Evolutionary conservation across 2,797 vertebrate genomes (phyloP), one percentile per base, ranked within the genome.

Genomic region (Okamejei kenojei): DNA sequence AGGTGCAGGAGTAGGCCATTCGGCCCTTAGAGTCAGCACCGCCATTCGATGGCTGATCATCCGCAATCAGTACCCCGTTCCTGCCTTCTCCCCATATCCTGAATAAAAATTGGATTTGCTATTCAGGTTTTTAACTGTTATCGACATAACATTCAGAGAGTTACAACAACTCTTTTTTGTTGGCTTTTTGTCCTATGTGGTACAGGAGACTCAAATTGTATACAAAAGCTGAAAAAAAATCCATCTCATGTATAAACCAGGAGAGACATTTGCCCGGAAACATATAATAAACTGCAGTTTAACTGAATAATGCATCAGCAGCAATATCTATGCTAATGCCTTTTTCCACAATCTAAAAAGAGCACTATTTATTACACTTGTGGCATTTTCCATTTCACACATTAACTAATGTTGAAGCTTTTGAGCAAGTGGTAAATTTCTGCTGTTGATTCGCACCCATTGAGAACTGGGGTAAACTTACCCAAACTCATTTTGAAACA

Each of bases 251-350:
- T 88, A 88, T 88, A 88, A 88, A 88, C 84, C 63, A 88, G 84
- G 63, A 88, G 84, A 88, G n/a, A 68, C 32, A 11, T 35, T 88
- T 63, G 68, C 61, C 63, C 84, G 65, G 84, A 68, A 65, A 35
- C 63, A 32, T 86, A 8, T 88, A 88, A 88, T 88, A 68, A 35
- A 58, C 82, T 61, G 32, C 82, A 65, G 54, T 84, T 84, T 65
- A 86, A 68, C 61, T 88, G 84, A 88, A 88, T 88, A 88, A 88
- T 88, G n/a, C 84, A 88, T 88, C 6, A 68, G n/a, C 84, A 88
- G 84, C 84, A 88, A 88, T 88, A 65, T 88, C 84, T 88, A 88
- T 88, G 84, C 63, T 88, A 88, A 88, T 88, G 17, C 19, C 4
- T 88, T 54, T 88, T 88, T 8, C 61, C 82, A 7, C 84, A 65